A percentile compares a stretch with the other conserved stretches of the same genome.
Conservation (phyloP, 2,888 invertebrate genomes). For the Lithophane socia region DNA sequence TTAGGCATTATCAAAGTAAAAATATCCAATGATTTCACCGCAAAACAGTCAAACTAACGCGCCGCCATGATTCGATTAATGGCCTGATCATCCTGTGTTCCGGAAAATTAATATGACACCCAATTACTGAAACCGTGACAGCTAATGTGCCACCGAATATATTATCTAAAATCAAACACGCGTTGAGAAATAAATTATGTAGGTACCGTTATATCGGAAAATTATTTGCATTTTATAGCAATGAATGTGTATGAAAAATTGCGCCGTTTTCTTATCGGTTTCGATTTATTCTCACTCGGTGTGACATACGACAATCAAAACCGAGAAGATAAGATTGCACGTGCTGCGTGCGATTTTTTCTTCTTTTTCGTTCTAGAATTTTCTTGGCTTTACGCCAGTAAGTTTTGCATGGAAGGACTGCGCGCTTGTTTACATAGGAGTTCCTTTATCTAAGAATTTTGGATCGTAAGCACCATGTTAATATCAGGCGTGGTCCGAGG, state of each 20-base stretch:
- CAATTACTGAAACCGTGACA: constrained; percentile 38
- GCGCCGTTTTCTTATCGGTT: constrained; percentile 55
- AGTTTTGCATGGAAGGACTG: constrained; percentile 30
- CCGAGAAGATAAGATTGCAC: constrained; percentile 49
- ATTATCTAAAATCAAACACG: constrained; percentile 30
- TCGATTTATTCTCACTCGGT: constrained; percentile 42
- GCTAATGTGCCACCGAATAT: constrained; percentile 42
- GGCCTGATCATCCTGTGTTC: constrained; percentile 15
- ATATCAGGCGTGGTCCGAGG: no score
- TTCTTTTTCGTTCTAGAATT: constrained; percentile 24
- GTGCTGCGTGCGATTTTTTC: constrained; percentile 17
- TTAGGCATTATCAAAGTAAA: not conserved
- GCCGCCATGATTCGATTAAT: constrained; percentile 32
- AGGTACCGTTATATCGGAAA: constrained; percentile 21
- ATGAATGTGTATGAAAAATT: constrained; percentile 56
- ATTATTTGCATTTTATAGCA: constrained; percentile 52
- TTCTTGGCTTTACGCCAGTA: constrained; percentile 39
- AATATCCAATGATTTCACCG: not conserved
- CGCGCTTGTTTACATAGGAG: constrained; percentile 2
- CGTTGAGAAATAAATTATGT: constrained; percentile 39
- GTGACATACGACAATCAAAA: constrained; percentile 46
- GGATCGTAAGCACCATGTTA: not conserved
- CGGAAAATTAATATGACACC: constrained; percentile 49
- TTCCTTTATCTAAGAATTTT: constrained; percentile 17
- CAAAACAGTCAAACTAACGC: constrained; percentile 19